Evolutionary conservation across 2,888 invertebrate species (phyloP).

Genomic region (Lepetodrilus schrolli): DNA sequence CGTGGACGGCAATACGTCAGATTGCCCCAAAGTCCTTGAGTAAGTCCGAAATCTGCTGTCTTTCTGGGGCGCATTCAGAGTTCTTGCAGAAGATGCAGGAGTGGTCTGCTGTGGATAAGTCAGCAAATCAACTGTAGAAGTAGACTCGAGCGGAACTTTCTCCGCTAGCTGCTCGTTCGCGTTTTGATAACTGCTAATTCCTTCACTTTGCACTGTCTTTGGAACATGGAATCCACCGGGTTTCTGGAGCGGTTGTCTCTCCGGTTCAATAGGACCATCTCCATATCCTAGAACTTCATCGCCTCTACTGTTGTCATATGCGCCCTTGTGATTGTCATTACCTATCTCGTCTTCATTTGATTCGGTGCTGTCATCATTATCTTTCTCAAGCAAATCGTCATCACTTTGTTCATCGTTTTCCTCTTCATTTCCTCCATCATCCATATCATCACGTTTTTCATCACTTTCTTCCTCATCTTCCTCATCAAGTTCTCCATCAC

Average conservation of each 20-base stretch:
- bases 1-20: background rate
- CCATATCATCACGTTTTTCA: background rate
- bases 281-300: constrained; percentile 6
- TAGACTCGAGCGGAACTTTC: background rate
- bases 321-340: background rate
- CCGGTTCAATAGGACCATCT: background rate
- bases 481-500: background rate
- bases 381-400: too few relatives aligned
- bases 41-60: background rate
- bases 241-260: background rate
- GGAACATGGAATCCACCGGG: background rate
- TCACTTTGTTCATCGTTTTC: background rate
- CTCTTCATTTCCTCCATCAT: constrained; percentile 7
- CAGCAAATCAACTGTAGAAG: background rate
- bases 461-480: background rate
- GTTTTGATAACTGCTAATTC: too few relatives aligned
- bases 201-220: background rate
- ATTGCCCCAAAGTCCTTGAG: background rate
- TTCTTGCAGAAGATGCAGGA: background rate
- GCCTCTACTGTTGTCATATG: constrained; percentile 2
- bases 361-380: too few relatives aligned
- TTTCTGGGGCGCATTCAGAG: background rate
- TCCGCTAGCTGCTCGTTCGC: background rate
- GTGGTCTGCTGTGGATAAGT: background rate
- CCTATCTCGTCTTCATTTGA: background rate